These are phyloP conservation scores for Eremobia ochroleuca DNA, from an alignment of 2,888 invertebrate genomes.

Conservation along the genomic window DNA sequence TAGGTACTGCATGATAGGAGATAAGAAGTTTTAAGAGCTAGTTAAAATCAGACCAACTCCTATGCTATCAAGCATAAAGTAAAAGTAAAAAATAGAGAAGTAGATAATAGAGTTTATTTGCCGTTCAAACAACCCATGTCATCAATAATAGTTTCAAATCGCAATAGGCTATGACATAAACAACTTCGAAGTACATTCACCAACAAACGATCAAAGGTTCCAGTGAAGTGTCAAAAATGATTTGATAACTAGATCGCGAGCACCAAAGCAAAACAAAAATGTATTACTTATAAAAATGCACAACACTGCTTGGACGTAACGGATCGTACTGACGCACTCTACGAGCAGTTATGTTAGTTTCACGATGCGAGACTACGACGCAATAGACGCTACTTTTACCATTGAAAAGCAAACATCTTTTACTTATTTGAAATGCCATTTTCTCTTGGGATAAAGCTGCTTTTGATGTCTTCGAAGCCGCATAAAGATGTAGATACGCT, in stretches of 20 bases:
- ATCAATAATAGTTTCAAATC: background rate
- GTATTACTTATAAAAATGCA: constrained; percentile 65
- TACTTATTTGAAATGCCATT: background rate
- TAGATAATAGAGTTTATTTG: background rate
- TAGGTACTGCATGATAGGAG: background rate
- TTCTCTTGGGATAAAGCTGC: background rate
- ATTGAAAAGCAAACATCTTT: constrained; percentile 16
- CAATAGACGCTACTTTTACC: constrained; percentile 39
- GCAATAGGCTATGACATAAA: background rate
- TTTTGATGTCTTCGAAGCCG: background rate
- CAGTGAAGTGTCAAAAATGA: constrained; percentile 17
- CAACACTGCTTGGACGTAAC: constrained; percentile 54
- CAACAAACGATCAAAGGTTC: constrained; percentile 11
- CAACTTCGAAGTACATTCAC: background rate
- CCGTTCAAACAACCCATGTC: background rate
- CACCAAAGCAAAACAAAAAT: constrained; percentile 35
- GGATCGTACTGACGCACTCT: constrained; percentile 47
- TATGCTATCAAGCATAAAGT: background rate
- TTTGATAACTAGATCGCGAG: constrained; percentile 43
- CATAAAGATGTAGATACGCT: background rate
- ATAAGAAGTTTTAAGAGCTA: background rate
- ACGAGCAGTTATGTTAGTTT: constrained; percentile 43
- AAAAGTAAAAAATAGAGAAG: background rate
- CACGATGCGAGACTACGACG: constrained; percentile 19
- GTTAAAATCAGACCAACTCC: background rate